Percentiles rank a stretch among this genome's conserved stretches.
Conservation (phyloP, 2,888 invertebrate species). For the Perithous albicinctus region DNA sequence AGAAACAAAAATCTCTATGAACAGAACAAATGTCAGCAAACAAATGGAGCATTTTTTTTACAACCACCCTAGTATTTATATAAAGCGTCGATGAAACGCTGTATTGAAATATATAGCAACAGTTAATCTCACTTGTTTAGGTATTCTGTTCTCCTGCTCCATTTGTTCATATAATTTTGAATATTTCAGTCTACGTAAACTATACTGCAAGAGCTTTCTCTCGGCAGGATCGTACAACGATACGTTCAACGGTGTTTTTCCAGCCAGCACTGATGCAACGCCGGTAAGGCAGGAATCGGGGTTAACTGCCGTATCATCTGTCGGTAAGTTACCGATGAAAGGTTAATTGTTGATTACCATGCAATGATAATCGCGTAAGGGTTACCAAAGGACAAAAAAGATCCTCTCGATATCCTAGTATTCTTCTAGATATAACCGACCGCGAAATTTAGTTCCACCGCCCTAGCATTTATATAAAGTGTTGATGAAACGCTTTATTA, state of each 20-base stretch:
- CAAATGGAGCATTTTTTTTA: no score
- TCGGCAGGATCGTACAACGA: slow-evolving; percentile 3
- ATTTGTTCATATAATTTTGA: slow-evolving; percentile 18
- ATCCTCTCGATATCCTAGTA: not conserved
- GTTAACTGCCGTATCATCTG: slow-evolving; percentile 13
- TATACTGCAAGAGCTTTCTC: slow-evolving; percentile 9
- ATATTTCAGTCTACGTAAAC: not conserved
- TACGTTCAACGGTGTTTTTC: not conserved
- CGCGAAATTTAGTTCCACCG: slow-evolving; percentile 5
- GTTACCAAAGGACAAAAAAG: not conserved
- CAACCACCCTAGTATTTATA: no score
- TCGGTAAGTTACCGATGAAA: not conserved
- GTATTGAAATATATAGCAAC: not conserved
- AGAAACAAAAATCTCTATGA: no score
- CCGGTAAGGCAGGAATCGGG: not conserved
- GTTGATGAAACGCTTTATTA: no score
- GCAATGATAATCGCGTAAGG: not conserved
- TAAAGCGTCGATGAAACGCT: not conserved
- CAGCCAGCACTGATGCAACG: not conserved
- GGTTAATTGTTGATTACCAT: not conserved
- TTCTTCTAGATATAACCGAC: not conserved
- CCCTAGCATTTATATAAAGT: no score
- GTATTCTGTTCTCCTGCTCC: not conserved
- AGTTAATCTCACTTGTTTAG: not conserved
- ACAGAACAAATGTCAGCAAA: no score